A percentile compares a stretch with the other conserved stretches of the same genome.
phyloP scores from a whole-genome alignment of 2,888 invertebrate genomes.

The Diachrysia chrysitis region DNA sequence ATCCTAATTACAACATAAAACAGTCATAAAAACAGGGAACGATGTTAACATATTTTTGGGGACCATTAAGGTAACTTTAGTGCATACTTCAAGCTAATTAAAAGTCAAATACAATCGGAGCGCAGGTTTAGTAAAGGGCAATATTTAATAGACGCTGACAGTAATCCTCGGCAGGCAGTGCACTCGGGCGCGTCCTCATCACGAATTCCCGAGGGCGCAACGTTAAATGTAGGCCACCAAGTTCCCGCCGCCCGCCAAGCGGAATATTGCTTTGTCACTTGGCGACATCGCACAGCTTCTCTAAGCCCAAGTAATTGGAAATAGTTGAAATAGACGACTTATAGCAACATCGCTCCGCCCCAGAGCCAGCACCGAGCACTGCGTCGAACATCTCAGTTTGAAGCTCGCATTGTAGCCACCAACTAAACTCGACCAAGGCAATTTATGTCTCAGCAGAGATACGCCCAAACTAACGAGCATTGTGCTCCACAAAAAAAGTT shows the following conservation, averaged over 20 bases:
- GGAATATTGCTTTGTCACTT: slow-evolving; percentile 89
- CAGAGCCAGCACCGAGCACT: slow-evolving; percentile 35
- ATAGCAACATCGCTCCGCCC: slow-evolving; percentile 73
- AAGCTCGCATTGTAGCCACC: slow-evolving; percentile 43
- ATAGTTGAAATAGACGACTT: slow-evolving; percentile 87
- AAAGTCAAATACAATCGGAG: slow-evolving; percentile 40
- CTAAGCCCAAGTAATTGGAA: slow-evolving; percentile 89
- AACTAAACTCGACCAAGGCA: slow-evolving; percentile 48
- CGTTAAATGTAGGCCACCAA: slow-evolving; percentile 88
- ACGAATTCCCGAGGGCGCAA: slow-evolving; percentile 84
- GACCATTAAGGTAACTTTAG: slow-evolving; percentile 18
- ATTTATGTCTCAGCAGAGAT: slow-evolving; percentile 49
- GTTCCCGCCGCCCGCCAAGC: slow-evolving; percentile 77
- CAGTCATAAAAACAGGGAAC: slow-evolving; percentile 1
- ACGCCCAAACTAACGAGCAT: slow-evolving; percentile 48
- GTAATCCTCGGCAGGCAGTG: slow-evolving; percentile 81
- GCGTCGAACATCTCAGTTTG: slow-evolving; percentile 47
- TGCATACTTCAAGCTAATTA: slow-evolving; percentile 47
- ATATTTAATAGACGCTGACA: slow-evolving; percentile 78
- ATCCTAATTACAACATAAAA: slow-evolving; percentile 15
- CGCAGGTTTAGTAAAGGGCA: slow-evolving; percentile 69
- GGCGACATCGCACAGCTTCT: slow-evolving; percentile 84
- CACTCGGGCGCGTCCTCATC: slow-evolving; percentile 82
- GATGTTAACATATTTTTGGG: slow-evolving; percentile 15
- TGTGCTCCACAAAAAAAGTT: slow-evolving; percentile 38